These are phyloP conservation scores for Chitala chitala DNA, from an alignment of 2,113 vertebrate genomes.

Conservation along the genomic window DNA sequence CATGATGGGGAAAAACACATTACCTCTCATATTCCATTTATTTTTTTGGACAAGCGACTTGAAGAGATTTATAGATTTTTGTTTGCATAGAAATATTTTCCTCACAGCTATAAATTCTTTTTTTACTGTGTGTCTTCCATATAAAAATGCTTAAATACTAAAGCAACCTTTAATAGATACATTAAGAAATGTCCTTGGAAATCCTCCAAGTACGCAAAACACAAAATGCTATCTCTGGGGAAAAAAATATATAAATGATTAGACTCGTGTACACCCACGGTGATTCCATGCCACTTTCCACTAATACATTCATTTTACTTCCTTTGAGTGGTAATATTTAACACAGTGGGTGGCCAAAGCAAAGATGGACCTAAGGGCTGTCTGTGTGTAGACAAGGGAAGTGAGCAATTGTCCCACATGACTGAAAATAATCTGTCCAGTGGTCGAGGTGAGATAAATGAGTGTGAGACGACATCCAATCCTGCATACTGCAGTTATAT, in stretches of 20 bases:
- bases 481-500: not conserved
- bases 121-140: too few relatives aligned
- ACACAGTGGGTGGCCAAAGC: not conserved
- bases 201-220: not conserved
- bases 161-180: too few relatives aligned
- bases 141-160: too few relatives aligned
- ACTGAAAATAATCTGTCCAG: not conserved
- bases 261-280: not conserved
- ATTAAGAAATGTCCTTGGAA: slow-evolving; percentile 24
- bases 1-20: too few relatives aligned
- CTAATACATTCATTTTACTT: not conserved
- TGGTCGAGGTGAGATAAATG: not conserved
- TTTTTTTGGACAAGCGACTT: too few relatives aligned
- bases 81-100: too few relatives aligned
- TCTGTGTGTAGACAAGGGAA: not conserved
- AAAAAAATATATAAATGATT: slow-evolving; percentile 3
- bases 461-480: not conserved
- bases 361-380: not conserved
- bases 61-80: too few relatives aligned
- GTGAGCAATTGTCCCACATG: not conserved
- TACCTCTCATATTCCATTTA: too few relatives aligned
- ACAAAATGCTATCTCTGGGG: not conserved
- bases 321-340: not conserved
- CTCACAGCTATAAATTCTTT: too few relatives aligned
- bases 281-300: not conserved